Conservation (phyloP, 2,797 vertebrate genomes). For the Triplophysa bombifrons region DNA sequence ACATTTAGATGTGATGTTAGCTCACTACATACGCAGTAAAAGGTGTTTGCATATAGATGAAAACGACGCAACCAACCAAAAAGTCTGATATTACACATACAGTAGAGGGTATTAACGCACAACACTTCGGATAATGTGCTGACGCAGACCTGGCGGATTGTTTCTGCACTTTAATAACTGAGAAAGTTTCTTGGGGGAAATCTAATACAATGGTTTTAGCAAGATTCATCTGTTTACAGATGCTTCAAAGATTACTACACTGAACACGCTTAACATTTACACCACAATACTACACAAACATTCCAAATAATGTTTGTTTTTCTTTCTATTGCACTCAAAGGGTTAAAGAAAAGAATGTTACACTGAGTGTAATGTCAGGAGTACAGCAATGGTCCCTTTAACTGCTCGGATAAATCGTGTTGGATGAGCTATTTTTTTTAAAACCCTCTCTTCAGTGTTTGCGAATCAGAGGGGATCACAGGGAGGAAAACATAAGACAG, state of each 20-base stretch:
- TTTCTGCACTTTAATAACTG: constrained; percentile 31
- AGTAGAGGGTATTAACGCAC: constrained; percentile 13
- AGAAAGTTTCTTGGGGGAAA: constrained; percentile 20
- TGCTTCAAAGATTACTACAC: constrained; percentile 15
- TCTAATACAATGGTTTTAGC: not conserved
- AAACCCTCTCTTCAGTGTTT: constrained; percentile 45
- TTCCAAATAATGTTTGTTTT: not conserved
- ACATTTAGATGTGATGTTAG: constrained; percentile 53
- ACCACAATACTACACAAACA: not conserved
- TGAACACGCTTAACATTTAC: not conserved
- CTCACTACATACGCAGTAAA: constrained; percentile 38
- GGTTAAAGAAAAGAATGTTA: constrained; percentile 58
- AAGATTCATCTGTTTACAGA: constrained; percentile 38
- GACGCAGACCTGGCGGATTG: not conserved
- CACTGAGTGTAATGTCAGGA: constrained; percentile 36
- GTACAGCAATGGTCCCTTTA: constrained; percentile 56
- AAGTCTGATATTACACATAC: constrained; percentile 38
- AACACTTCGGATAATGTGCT: constrained; percentile 18
- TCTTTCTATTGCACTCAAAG: constrained; percentile 58
- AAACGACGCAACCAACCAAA: constrained; percentile 44
- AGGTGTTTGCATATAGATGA: constrained; percentile 55
- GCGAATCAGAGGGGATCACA: constrained; percentile 68
- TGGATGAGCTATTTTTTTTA: constrained; percentile 43
- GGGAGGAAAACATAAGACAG: constrained; percentile 57
- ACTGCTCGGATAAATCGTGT: constrained; percentile 44